Conservation (phyloP, 64 coral and sea anemone genomes). For the Platygyra sinensis region DNA sequence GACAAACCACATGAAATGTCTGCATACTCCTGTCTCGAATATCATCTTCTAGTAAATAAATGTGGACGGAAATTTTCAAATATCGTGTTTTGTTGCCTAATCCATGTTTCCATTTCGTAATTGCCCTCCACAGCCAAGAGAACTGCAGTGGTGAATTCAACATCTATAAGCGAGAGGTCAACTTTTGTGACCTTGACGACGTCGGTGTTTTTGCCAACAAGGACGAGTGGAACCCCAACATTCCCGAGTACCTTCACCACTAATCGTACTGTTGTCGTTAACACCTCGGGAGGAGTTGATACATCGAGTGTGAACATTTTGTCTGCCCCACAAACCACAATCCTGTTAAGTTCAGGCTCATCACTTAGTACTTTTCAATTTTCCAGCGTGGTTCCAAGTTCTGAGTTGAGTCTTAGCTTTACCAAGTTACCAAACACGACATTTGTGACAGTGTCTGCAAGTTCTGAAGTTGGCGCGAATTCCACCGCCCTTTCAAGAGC, state of each 20-base stretch:
- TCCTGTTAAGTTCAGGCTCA: background rate
- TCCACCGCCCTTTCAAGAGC: slow-evolving; percentile 16
- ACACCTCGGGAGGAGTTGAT: background rate
- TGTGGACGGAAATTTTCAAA: background rate
- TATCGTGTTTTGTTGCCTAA: background rate
- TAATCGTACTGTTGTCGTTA: background rate
- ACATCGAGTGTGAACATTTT: background rate
- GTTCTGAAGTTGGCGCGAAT: background rate
- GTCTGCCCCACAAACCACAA: background rate
- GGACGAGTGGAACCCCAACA: slow-evolving; percentile 7
- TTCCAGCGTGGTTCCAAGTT: background rate
- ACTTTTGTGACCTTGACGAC: background rate
- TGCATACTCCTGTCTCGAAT: slow-evolving; percentile 16
- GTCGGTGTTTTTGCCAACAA: slow-evolving; percentile 14
- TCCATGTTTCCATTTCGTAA: background rate
- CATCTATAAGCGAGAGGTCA: slow-evolving; percentile 17
- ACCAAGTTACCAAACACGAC: background rate
- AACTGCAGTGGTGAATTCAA: slow-evolving; percentile 24
- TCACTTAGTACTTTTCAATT: background rate
- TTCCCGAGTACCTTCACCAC: background rate
- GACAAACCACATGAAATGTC: slow-evolving; percentile 13
- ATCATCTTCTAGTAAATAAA: background rate
- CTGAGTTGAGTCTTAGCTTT: background rate
- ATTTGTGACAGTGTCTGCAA: background rate
- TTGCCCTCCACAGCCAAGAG: slow-evolving; percentile 60